phyloP scores from a whole-genome alignment of 1,140 invertebrate species.

The Dendrolimus kikuchii region DNA sequence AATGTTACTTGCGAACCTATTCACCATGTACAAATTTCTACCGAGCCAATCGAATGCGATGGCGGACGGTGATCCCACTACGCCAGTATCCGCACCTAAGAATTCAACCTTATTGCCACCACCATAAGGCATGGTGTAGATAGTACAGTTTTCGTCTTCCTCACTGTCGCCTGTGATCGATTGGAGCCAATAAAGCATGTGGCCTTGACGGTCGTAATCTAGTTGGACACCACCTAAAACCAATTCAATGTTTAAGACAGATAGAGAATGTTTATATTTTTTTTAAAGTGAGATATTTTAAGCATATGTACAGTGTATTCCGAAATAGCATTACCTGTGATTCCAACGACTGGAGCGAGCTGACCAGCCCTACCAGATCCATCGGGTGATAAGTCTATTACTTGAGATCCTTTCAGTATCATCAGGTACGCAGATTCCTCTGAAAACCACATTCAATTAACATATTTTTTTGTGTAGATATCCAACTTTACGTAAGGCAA shows the following conservation, averaged over 20 bases:
- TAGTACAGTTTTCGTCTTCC: conserved; percentile 85
- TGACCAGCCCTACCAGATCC: conserved; percentile 84
- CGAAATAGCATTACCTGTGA: conserved; percentile 76
- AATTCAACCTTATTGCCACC: conserved; percentile 92
- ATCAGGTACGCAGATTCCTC: conserved; percentile 92
- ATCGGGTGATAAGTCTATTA: conserved; percentile 86
- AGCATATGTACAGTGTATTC: neutral
- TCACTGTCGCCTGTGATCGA: conserved; percentile 78
- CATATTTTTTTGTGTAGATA: too few relatives aligned
- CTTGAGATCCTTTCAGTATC: conserved; percentile 91
- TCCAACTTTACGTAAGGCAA: conserved; percentile 1
- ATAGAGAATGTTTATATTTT: neutral
- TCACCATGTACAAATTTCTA: conserved; percentile 95
- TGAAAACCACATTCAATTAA: conserved; percentile 36
- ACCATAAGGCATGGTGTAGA: conserved; percentile 87
- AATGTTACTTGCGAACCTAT: conserved; percentile 92
- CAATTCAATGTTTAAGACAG: neutral
- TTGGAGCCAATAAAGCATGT: conserved; percentile 90
- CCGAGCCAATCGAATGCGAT: conserved; percentile 98
- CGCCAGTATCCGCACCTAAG: conserved; percentile 82
- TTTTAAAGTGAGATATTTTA: neutral
- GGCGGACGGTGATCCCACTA: conserved; percentile 92
- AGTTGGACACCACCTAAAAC: conserved; percentile 81
- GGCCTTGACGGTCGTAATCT: conserved; percentile 91
- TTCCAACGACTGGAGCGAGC: conserved; percentile 91